Evolutionary conservation across 37 sponge, comb jelly and placozoan genomes (phyloP), one percentile per base, ranked within the genome.

Genomic region (Mnemiopsis leidyi): DNA sequence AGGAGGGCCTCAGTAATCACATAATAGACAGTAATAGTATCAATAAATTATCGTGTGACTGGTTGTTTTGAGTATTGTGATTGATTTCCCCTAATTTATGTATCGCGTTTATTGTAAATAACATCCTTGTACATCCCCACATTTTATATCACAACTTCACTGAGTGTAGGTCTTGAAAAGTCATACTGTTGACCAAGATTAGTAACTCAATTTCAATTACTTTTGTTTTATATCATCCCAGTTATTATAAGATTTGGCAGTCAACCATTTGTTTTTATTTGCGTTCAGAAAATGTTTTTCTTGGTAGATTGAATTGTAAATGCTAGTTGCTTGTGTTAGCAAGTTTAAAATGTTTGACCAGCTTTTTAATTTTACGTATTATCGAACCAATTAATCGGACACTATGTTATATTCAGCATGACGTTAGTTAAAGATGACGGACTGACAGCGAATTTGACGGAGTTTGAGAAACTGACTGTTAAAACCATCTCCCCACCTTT

Each of bases 401-500:
- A 67, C 68, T 67, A 67, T 67, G n/a, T n/a, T n/a, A n/a, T n/a
- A n/a, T 3, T 23, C 26, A 85, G 90, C 48, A 85, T 85, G 90
- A 85, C 90, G 23, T 37, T 85, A 29, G 90, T 36, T 39, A 85
- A 38, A 25, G 61, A 85, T 40, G 90, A 85, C 1, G 61, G 61
- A 5, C 33, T 40, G 7, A 85, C n/a, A 21, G 40, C 48, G 0
- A 85, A 40, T 85, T 85, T 85, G 48, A 38, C 40, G 25, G 90
- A 85, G 29, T 85, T 85, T 25, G 90, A 38, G 40, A 85, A 39
- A 25, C 48, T 85, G 38, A 85, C 61, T 1, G 90, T 85, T 1
- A 85, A 85, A 61, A 85, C 61, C 36, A 85, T 85, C 32, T 40
- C 25, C 29, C 90, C 90, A 7, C 16, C 90, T 25, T 61, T 85